These are phyloP conservation scores for Pammene fasciana DNA, from an alignment of 2,888 invertebrate genomes.

Conservation along the genomic window DNA sequence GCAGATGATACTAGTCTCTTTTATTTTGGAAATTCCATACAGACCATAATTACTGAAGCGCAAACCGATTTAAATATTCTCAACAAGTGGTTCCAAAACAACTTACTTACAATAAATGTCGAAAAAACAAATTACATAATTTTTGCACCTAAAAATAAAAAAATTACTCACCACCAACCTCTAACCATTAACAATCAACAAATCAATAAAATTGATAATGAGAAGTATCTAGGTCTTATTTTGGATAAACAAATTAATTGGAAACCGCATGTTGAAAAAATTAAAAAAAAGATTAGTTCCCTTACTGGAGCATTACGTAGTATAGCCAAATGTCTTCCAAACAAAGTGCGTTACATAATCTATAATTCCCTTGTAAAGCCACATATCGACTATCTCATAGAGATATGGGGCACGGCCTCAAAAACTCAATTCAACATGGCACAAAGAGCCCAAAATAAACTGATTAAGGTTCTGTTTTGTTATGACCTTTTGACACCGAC, in stretches of 20 bases:
- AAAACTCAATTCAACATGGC: not conserved
- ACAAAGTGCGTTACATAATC: not conserved
- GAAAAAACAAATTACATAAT: not conserved
- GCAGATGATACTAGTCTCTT: too few relatives aligned
- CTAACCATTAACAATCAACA: not conserved
- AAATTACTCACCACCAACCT: not conserved
- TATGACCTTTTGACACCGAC: constrained; percentile 8
- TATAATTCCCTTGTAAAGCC: constrained; percentile 7
- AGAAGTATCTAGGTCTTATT: not conserved
- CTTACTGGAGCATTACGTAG: not conserved
- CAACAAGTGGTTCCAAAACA: not conserved
- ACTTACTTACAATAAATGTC: not conserved
- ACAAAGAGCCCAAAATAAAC: constrained; percentile 14
- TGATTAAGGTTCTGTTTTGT: constrained; percentile 9
- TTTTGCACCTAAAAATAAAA: not conserved
- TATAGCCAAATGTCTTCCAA: not conserved
- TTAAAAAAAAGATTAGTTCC: not conserved
- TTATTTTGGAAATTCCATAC: too few relatives aligned
- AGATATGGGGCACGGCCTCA: constrained; percentile 13
- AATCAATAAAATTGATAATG: not conserved
- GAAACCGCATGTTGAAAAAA: not conserved
- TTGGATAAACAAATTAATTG: not conserved
- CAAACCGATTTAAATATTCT: too few relatives aligned
- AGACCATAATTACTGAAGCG: too few relatives aligned
- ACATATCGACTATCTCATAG: constrained; percentile 11